A percentile compares a stretch with the other conserved stretches of the same genome.
phyloP scores from a whole-genome alignment of 2,888 invertebrate genomes.

The Caenorhabditis japonica region DNA sequence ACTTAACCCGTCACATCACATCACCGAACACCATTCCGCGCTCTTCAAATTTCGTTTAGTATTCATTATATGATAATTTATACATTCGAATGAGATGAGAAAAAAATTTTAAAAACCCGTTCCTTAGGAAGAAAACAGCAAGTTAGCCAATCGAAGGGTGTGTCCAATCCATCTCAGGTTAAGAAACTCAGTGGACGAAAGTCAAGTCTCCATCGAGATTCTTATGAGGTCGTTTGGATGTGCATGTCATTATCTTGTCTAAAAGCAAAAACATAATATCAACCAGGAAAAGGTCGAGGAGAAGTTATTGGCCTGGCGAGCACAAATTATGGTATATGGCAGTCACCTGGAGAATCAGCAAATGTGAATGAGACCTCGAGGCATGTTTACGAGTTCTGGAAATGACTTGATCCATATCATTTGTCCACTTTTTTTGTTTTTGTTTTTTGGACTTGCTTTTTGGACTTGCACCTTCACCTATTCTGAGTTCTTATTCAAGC shows the following conservation, averaged over 20 bases:
- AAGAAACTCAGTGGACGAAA: not conserved
- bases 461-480: too few relatives aligned
- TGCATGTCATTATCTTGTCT: conserved; percentile 44
- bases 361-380: conserved; percentile 33
- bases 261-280: conserved; percentile 33
- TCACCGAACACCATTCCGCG: conserved; percentile 38
- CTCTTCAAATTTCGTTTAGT: conserved; percentile 13
- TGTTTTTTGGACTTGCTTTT: conserved; percentile 41
- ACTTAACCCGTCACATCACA: conserved; percentile 18
- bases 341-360: conserved; percentile 40
- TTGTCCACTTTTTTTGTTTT: too few relatives aligned
- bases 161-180: conserved; percentile 4
- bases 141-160: not conserved
- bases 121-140: not conserved
- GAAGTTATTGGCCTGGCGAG: conserved; percentile 12
- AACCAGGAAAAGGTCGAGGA: conserved; percentile 31
- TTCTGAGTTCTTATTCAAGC: too few relatives aligned
- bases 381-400: conserved; percentile 55
- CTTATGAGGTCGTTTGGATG: conserved; percentile 37
- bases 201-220: not conserved
- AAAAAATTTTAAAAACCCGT: not conserved
- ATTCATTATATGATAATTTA: conserved; percentile 48
- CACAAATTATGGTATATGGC: conserved; percentile 49
- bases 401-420: conserved; percentile 40
- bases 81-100: conserved; percentile 2